Percentiles rank a stretch among this genome's conserved stretches.
Conservation (phyloP, 2,888 invertebrate genomes). For the Proisotoma minuta region DNA sequence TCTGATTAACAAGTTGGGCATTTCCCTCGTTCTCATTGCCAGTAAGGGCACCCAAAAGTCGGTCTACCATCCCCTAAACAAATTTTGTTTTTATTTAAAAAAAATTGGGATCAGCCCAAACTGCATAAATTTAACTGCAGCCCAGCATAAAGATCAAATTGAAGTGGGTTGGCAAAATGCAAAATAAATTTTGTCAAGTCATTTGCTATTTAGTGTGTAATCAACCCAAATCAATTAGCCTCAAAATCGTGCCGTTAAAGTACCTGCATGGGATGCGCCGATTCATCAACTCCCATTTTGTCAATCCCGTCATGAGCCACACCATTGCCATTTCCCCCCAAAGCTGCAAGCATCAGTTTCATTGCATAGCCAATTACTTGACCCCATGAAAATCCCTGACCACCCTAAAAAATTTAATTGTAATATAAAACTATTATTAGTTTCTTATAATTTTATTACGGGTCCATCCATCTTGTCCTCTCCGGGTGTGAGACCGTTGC, state of each 20-base stretch:
- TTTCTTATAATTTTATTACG: constrained; percentile 11
- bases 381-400: constrained; percentile 71
- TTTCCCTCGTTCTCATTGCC: constrained; percentile 87
- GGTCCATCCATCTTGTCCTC: constrained; percentile 45
- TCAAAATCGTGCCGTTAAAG: not conserved
- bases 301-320: constrained; percentile 71
- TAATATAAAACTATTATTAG: constrained; percentile 19
- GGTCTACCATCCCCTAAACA: constrained; percentile 82
- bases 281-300: constrained; percentile 62
- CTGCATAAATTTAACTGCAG: not conserved
- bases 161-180: not conserved
- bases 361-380: constrained; percentile 79
- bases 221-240: not conserved
- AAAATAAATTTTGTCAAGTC: not conserved
- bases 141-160: not conserved
- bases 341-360: constrained; percentile 75
- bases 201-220: not conserved
- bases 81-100: not conserved
- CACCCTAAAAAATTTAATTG: not conserved
- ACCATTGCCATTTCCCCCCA: constrained; percentile 64
- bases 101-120: not conserved
- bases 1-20: constrained; percentile 90
- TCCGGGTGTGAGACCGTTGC: constrained; percentile 60
- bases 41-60: constrained; percentile 83
- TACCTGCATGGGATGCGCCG: constrained; percentile 82